Evolutionary conservation across 2,888 invertebrate species (phyloP).

Genomic region (Enchytraeus crypticus): DNA sequence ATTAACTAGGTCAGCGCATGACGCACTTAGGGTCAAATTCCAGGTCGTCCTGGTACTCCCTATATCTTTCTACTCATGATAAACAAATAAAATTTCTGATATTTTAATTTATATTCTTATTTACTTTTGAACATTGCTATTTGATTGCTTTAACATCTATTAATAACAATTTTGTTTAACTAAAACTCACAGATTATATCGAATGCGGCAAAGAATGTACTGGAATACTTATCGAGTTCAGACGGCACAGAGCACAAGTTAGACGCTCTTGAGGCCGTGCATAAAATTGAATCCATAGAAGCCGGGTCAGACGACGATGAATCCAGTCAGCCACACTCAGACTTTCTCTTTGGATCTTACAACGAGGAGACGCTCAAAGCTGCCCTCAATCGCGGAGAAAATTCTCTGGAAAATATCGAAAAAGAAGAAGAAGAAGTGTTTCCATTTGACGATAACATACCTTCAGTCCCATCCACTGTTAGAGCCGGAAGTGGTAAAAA

Average conservation of each 20-base stretch:
- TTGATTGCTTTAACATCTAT: too few species aligned
- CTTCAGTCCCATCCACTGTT: slow-evolving; percentile 21
- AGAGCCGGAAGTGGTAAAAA: background rate
- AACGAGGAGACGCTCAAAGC: background rate
- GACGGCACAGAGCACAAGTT: background rate
- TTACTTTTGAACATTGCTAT: too few species aligned
- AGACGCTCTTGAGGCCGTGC: slow-evolving; percentile 13
- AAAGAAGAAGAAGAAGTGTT: slow-evolving; percentile 31
- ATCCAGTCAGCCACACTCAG: background rate
- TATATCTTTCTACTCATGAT: too few species aligned
- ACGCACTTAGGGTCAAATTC: too few species aligned
- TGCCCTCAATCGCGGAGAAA: too few species aligned
- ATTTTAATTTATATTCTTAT: too few species aligned
- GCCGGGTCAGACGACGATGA: background rate
- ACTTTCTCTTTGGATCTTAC: background rate
- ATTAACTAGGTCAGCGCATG: too few species aligned
- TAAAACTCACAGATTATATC: too few species aligned
- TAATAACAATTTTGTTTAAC: too few species aligned
- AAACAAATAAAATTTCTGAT: too few species aligned
- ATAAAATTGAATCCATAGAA: slow-evolving; percentile 15
- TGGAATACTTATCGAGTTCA: slow-evolving; percentile 10
- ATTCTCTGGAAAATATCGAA: too few species aligned
- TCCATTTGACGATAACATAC: slow-evolving; percentile 28
- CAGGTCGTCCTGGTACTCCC: too few species aligned
- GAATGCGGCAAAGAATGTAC: slow-evolving; percentile 25